Evolutionary conservation across 2,797 vertebrate species (phyloP), one percentile per base, ranked within the genome.

Genomic region (Sebastes itinus): DNA sequence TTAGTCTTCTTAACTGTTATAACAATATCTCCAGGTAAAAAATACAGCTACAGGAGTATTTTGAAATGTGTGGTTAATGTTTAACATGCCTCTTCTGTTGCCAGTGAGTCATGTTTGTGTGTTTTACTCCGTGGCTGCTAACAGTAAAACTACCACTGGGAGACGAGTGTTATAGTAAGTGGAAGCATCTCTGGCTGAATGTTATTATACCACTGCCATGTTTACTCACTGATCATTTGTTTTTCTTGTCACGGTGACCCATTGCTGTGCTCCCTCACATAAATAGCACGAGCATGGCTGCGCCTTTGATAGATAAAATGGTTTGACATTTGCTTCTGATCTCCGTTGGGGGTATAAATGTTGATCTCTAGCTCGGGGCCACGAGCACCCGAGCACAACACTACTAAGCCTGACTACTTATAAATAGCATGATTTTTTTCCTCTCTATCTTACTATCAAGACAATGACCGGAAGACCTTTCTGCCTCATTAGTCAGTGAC

Each of bases 271-370:
- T 67, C 78, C 73, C 80, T 81, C 75, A 74, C 84, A 89, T 89
- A 92, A 93, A 93, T 78, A 92, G 86, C 85, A 84, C 58, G 42
- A 87, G 91, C 84, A 74, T 82, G 82, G 84, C 87, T 91, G 81
- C 89, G 85, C 82, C 90, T 92, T 87, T 92, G 87, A 94, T 91
- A 86, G 82, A 90, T 90, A 81, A 95, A 94, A 90, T 77, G 82
- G 75, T 93, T 92, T 95, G 94, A 95, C 94, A 95, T 95, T 95
- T 94, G 83, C 90, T 75, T 89, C 83, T 91, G 86, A 93, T 92
- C 91, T 92, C 89, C 52, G 23, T 75, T 88, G 88, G 91, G 88
- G 91, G 88, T 92, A 75, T 79, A 89, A 85, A 87, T 87, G 86
- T 87, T 87, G 87, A 92, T 91, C 88, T 92, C 82, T 86, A 84